A percentile compares a stretch with the other conserved stretches of the same genome.
Conservation (phyloP, 2,888 invertebrate species). For the Seira musarum region DNA sequence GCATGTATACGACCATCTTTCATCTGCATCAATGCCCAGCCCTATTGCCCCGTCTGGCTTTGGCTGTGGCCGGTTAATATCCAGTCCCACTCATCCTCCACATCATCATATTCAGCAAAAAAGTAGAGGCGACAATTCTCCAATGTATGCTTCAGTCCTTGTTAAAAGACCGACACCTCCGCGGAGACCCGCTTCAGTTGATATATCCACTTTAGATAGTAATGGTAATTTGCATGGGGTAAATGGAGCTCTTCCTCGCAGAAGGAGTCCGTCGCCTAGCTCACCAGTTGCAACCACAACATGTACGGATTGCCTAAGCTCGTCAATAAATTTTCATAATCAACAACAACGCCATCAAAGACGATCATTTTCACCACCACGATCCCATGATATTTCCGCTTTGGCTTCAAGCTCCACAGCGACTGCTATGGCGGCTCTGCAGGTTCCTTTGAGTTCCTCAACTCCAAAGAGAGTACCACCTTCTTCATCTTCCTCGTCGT, state of each 20-base stretch:
- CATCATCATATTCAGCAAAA: constrained; percentile 22
- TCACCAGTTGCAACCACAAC: not conserved
- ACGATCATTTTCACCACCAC: constrained; percentile 34
- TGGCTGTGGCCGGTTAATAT: constrained; percentile 43
- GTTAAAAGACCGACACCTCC: constrained; percentile 16
- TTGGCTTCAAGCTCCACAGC: constrained; percentile 32
- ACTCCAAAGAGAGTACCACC: constrained; percentile 65
- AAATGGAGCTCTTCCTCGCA: constrained; percentile 11
- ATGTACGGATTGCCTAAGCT: constrained; percentile 33
- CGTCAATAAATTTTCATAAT: constrained; percentile 14
- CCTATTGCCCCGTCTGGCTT: constrained; percentile 49
- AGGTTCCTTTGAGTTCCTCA: constrained; percentile 65
- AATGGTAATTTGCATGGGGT: constrained; percentile 9
- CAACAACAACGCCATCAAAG: not conserved
- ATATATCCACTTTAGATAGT: constrained; percentile 14
- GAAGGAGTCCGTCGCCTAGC: constrained; percentile 23
- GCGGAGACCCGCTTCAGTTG: constrained; percentile 38
- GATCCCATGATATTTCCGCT: constrained; percentile 25
- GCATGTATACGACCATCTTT: constrained; percentile 41
- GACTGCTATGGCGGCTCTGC: constrained; percentile 53
- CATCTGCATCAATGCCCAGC: constrained; percentile 45
- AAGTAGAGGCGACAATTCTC: not conserved
- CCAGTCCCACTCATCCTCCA: too few relatives aligned
- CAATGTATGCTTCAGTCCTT: not conserved
- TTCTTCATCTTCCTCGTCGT: constrained; percentile 23